Evolutionary conservation across 2,888 invertebrate species (phyloP).

Genomic region (Prosapia bicincta): DNA sequence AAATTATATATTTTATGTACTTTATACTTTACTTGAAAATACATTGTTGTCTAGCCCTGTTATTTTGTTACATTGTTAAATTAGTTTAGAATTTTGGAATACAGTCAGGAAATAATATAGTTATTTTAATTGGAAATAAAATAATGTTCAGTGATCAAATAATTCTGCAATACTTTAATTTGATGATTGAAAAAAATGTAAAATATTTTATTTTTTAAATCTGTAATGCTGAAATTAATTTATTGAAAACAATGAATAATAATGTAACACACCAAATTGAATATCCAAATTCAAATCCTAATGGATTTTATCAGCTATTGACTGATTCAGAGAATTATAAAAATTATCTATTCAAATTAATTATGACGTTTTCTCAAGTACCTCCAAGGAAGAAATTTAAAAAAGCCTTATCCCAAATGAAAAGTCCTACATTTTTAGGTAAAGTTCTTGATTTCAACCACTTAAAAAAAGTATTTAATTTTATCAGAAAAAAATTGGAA

Average conservation of each 20-base stretch:
- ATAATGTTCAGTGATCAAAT: no score
- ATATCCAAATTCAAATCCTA: not conserved
- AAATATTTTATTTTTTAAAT: not conserved
- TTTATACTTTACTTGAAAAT: no score
- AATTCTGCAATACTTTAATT: no score
- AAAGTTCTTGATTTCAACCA: not conserved
- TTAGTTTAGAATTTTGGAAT: no score
- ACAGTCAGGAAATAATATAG: no score
- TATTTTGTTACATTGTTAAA: no score
- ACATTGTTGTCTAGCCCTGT: no score
- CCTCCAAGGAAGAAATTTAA: not conserved
- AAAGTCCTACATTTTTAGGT: not conserved
- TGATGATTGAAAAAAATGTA: no score
- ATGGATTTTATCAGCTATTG: not conserved
- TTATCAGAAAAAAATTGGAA: not conserved
- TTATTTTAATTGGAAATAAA: no score
- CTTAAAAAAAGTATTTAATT: not conserved
- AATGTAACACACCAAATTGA: not conserved
- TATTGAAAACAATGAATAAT: not conserved
- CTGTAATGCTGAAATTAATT: not conserved
- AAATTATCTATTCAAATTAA: not conserved
- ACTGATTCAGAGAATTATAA: not conserved
- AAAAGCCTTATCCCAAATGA: not conserved
- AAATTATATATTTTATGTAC: no score
- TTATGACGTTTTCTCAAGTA: not conserved